Evolutionary conservation across 2,888 invertebrate genomes (phyloP), one percentile per base, ranked within the genome.

Genomic region (Malthinus flaveolus): DNA sequence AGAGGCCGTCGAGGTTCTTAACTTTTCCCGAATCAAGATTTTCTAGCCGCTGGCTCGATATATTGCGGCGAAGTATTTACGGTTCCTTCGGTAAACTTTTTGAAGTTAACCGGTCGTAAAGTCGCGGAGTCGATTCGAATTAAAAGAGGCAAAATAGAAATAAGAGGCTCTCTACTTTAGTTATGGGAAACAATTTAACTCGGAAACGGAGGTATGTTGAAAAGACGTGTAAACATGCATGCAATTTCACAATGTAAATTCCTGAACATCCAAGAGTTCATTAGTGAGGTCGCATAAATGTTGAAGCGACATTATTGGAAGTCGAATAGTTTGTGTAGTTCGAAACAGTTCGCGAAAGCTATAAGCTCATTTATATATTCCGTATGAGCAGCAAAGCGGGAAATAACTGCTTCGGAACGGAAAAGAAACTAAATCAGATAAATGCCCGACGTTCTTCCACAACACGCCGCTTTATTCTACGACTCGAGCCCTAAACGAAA

Each of bases 1-100:
- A 73, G 68, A 68, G 70, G 55, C 54, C 53, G 46, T 59, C 47
- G 62, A 57, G 53, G 53, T 59, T 59, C 50, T 52, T 55, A 55
- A 55, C 47, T 51, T 56, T 46, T 50, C 51, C 33, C 37, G 45
- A 50, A 34, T 51, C 48, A 32, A 42, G 56, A 59, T 53, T 61
- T 61, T 52, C 49, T 50, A 46, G 13, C 23, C 45, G 45, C 37
- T 53, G 46, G 46, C 32, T 53, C 47, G 36, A 47, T 53, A 47
- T 53, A 53, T 53, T 53, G 47, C 46, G 47, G 37, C 5, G 3
- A 5, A 23, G 23, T 23, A 5, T 23, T 23, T 23, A 23, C 23
- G 23, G 32, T 34, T 50, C 32, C 32, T 49, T 49, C 37, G n/a
- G 13, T 32, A 39, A 42, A 50, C 42, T 42, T 23, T 23, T 23